Base-by-base conservation (phyloP, 2,113 vertebrate genomes). In the Narcine bancroftii region DNA sequence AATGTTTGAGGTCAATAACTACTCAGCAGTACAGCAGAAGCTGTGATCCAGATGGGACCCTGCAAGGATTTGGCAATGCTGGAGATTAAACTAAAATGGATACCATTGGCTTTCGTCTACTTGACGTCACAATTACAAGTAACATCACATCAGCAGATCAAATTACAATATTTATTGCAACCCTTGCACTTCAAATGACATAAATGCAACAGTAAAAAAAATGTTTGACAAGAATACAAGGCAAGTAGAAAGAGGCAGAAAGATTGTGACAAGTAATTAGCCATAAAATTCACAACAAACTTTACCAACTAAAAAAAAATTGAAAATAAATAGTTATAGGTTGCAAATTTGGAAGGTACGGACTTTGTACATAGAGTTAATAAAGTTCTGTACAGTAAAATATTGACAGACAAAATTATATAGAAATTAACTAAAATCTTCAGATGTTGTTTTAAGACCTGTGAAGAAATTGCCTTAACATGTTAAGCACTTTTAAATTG, bases 321-420 rank as follows among this genome's bases (percentile, higher is more conserved):
- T 56, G n/a, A 56, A 56, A 60, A 19, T n/a, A 26, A 79, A 79
- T 83, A 60, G 53, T 36, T 13, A 53, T 53, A 2, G 29, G 29
- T 29, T 53, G 53, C 53, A 53, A 87, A 63, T 87, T 60, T 87
- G 50, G 6, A 87, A 87, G n/a, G 1, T 17, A 36, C 60, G 81
- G 81, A 87, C 81, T 36, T 87, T 87, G 81, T 60, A 36, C 81
- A 36, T 60, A 85, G n/a, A 60, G 53, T 87, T 87, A 87, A 87
- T 36, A n/a, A 83, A 6, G 26, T 33, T 60, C 36, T 36, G 19
- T 60, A 17, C 53, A 60, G 81, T 87, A 87, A n/a, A 87, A 87
- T 87, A 87, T 87, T 87, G 53, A 87, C 81, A 87, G 53, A 63
- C 79, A 11, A 60, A 53, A 36, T 33, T 87, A 63, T 36, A 87